These are phyloP conservation scores for Lysandra coridon DNA, from an alignment of 2,888 invertebrate species.

Conservation along the genomic window DNA sequence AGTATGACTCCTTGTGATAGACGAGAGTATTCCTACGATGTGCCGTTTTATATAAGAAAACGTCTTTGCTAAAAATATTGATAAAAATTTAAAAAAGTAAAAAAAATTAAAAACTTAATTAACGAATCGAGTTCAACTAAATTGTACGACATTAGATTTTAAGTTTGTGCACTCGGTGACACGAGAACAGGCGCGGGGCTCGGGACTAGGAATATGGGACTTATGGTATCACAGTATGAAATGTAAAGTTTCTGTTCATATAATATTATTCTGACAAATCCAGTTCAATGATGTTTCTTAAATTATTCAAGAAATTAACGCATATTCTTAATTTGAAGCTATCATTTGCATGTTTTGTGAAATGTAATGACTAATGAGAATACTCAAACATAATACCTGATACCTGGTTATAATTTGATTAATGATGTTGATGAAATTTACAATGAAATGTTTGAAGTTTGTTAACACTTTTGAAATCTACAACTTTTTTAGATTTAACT, in stretches of 20 bases:
- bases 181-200: constrained; percentile 3
- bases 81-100: constrained; percentile 46
- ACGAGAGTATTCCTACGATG: constrained; percentile 6
- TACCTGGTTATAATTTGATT: no score
- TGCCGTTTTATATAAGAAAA: not conserved
- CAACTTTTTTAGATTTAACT: not conserved
- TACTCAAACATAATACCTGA: no score
- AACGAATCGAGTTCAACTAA: constrained; percentile 61
- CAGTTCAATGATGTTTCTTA: not conserved
- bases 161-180: constrained; percentile 43
- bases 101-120: constrained; percentile 46
- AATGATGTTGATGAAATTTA: not conserved
- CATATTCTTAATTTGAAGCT: not conserved
- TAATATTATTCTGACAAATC: not conserved
- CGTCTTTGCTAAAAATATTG: constrained; percentile 38
- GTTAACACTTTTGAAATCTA: not conserved
- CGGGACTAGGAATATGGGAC: not conserved
- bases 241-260: not conserved
- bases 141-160: constrained; percentile 51
- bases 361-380: no score
- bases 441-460: not conserved
- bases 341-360: not conserved
- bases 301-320: not conserved
- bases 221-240: not conserved
- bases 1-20: constrained; percentile 13